Base-by-base conservation (phyloP, 2,113 vertebrate genomes). In the Pao palembangensis region DNA sequence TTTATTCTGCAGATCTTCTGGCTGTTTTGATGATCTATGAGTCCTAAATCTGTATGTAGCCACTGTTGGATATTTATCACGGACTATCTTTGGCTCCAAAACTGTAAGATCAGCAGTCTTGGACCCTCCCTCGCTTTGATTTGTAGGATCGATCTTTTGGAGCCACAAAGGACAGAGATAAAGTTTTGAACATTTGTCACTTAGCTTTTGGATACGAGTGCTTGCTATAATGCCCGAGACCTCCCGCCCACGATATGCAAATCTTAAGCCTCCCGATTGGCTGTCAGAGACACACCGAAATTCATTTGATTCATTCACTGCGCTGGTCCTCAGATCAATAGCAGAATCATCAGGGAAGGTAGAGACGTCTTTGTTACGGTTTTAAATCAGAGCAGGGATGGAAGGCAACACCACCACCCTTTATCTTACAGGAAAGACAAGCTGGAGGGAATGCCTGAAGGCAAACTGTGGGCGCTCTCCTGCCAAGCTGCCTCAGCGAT, bases 321-420 rank as follows among this genome's bases (percentile, higher is more conserved):
- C 66, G 63, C 76, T 58, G 49, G 71, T 71, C 57, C 67, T 75
- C 67, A 82, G 34, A 86, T 88, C 85, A 85, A 85, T 84, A 82
- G 34, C 58, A 56, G 55, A 61, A 55, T 58, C 71, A 70, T 74
- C 63, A 64, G 60, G 76, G 65, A 61, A 66, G 58, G 64, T 10
- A 60, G 52, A 28, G 19, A 64, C 64, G 63, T 83, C 61, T 70
- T 59, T 10, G 48, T 72, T 78, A 79, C 69, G 51, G 62, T 73
- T 82, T 82, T 76, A 85, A 82, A 86, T 76, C 73, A 75, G 51
- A 71, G 63, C 80, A 67, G 68, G 59, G 17, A 71, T 55, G 73
- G 64, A 80, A 83, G 81, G 81, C 80, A 74, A 76, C 46, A 62
- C 60, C 55, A 70, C 71, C 77, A 81, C 77, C 69, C 72, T 77